Evolutionary conservation across 2,797 vertebrate species (phyloP).

Genomic region (Cyprinella venusta): DNA sequence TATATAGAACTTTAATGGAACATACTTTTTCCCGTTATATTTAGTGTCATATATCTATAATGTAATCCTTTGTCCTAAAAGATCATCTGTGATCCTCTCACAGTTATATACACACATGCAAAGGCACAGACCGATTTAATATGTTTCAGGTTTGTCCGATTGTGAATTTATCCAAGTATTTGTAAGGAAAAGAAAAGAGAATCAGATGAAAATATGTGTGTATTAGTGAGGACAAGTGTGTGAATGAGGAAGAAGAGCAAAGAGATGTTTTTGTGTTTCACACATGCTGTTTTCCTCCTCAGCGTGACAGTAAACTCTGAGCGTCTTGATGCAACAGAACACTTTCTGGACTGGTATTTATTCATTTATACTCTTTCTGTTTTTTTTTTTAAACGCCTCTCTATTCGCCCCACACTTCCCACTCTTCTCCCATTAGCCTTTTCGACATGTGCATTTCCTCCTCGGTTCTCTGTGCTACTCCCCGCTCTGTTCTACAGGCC

Average conservation of each 20-base stretch:
- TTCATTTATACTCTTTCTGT: conserved; percentile 76
- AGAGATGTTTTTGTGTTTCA: conserved; percentile 73
- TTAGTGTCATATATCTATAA: neutral
- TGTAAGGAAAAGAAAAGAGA: neutral
- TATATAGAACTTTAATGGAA: neutral
- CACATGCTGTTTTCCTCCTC: conserved; percentile 84
- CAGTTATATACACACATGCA: conserved; percentile 32
- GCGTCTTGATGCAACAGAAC: conserved; percentile 81
- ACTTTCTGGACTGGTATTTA: conserved; percentile 88
- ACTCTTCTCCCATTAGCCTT: conserved; percentile 60
- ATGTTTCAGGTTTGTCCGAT: neutral
- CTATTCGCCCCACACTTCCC: conserved; percentile 66
- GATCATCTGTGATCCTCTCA: conserved; percentile 17
- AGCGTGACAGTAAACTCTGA: conserved; percentile 85
- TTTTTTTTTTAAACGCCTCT: conserved; percentile 67
- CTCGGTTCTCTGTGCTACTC: conserved; percentile 20
- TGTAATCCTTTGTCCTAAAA: neutral
- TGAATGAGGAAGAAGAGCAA: conserved; percentile 27
- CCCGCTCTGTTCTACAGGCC: conserved; percentile 39
- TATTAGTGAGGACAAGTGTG: conserved; percentile 14
- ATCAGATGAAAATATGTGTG: conserved; percentile 5
- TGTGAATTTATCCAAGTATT: conserved; percentile 9
- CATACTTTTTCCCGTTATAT: neutral
- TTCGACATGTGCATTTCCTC: conserved; percentile 31
- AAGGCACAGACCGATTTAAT: neutral